Evolutionary conservation across 2,797 vertebrate genomes (phyloP).

Genomic region (Sus cebifrons): DNA sequence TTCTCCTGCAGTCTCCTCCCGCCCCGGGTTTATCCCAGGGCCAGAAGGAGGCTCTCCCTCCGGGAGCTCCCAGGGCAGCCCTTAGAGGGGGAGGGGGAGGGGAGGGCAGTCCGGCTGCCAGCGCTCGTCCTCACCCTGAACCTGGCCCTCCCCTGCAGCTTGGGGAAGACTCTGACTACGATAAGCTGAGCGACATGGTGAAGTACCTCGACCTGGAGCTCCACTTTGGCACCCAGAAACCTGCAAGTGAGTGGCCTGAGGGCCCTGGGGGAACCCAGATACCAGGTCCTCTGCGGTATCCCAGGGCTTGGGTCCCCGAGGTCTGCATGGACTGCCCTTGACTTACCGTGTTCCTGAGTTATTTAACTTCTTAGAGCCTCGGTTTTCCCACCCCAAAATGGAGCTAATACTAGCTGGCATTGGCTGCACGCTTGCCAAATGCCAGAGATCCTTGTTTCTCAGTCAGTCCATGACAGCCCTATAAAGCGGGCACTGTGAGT

Average conservation of each 20-base stretch:
- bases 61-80: neutral
- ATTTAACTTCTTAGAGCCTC: neutral
- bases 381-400: neutral
- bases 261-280: neutral
- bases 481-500: neutral
- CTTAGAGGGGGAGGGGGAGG: neutral
- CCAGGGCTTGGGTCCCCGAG: neutral
- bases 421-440: neutral
- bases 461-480: neutral
- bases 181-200: constrained; percentile 99
- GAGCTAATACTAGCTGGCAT: neutral
- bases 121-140: neutral
- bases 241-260: constrained; percentile 93
- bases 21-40: neutral
- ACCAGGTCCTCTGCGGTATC: too few species aligned
- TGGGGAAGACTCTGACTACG: constrained; percentile 97
- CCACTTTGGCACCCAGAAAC: constrained; percentile 97
- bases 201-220: constrained; percentile 98
- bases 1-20: neutral
- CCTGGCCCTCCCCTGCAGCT: constrained; percentile 91
- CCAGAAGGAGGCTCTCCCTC: neutral
- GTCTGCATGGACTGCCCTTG: neutral
- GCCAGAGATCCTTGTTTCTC: neutral
- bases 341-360: neutral
- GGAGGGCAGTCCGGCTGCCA: neutral